A percentile compares a stretch with the other conserved stretches of the same genome.
These are phyloP conservation scores for Tetragnatha versicolor DNA, from an alignment of 1,140 invertebrate species.

Conservation along the genomic window DNA sequence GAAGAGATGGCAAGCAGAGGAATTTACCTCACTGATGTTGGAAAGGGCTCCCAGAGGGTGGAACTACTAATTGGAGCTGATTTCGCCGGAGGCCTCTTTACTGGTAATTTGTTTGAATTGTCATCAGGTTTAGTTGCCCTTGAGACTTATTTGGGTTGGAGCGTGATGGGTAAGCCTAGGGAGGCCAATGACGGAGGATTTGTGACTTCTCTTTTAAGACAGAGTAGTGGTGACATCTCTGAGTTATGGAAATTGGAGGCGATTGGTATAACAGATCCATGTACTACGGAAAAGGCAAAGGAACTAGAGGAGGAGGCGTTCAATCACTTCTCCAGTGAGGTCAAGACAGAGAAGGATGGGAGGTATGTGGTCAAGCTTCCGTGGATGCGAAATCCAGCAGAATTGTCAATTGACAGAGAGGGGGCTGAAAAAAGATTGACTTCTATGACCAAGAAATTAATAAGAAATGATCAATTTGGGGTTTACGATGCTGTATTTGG, in stretches of 20 bases:
- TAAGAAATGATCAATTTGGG: not conserved
- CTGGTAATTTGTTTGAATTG: constrained; percentile 59
- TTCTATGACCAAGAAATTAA: not conserved
- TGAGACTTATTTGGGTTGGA: constrained; percentile 62
- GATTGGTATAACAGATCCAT: constrained; percentile 20
- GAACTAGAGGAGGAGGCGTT: not conserved
- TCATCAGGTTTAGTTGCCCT: constrained; percentile 59
- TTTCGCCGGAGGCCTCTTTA: constrained; percentile 58
- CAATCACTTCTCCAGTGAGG: not conserved
- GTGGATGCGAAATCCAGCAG: not conserved
- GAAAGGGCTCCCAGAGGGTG: not conserved
- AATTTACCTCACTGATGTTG: constrained; percentile 19
- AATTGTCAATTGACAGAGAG: not conserved
- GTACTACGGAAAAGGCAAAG: not conserved
- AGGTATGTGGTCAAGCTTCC: constrained; percentile 18
- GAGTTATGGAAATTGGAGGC: constrained; percentile 24
- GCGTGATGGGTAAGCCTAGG: not conserved
- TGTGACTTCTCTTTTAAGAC: not conserved
- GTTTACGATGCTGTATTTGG: constrained; percentile 40
- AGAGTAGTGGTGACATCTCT: not conserved
- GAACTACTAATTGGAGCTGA: constrained; percentile 23
- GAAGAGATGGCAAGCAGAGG: not conserved
- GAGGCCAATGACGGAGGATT: not conserved
- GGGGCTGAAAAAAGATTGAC: not conserved
- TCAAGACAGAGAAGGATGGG: not conserved